Evolutionary conservation across 2,888 invertebrate genomes (phyloP), one percentile per base, ranked within the genome.

Genomic region (Sipha maydis): DNA sequence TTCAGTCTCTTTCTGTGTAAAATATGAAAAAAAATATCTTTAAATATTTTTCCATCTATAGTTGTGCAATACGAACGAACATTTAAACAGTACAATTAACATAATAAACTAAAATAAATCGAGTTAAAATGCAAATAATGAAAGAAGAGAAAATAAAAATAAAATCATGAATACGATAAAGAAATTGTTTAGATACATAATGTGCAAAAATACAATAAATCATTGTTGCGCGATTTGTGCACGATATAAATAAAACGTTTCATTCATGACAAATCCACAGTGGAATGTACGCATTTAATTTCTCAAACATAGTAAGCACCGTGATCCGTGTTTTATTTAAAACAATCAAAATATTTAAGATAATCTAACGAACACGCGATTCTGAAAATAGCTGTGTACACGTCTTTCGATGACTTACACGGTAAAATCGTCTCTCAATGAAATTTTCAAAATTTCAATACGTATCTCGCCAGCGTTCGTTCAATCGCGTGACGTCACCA

Each of bases 241-340:
- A 48, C 25, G 28, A 28, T 19, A 48, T 48, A 28, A 48, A 77
- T 77, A 48, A 77, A 48, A 77, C 48, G 48, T 77, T 48, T 28
- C 28, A 48, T 77, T 77, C 48, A 77, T 48, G 77, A 48, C 48
- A 77, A 77, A 48, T 28, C 19, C 7, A 19, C 28, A 48, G 19
- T 28, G 48, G 48, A 77, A 77, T 48, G 48, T 28, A 28, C 2
- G 48, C 14, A 41, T 48, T 77, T 78, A 54, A n/a, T 17, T 38
- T 25, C 28, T 78, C 77, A 31, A 28, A 48, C 48, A 48, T 25
- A 61, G 7, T 21, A 25, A 61, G 8, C 3, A 79, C 56, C 56
- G 25, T 34, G 34, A 79, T 79, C 34, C 25, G 56, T 54, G 31
- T 56, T 79, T 56, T 79, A 79, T 56, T 31, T 34, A 56, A 56